A percentile compares a stretch with the other conserved stretches of the same genome.
These are phyloP conservation scores for Perognathus longimembris DNA, from an alignment of 2,113 vertebrate species.

Conservation along the genomic window DNA sequence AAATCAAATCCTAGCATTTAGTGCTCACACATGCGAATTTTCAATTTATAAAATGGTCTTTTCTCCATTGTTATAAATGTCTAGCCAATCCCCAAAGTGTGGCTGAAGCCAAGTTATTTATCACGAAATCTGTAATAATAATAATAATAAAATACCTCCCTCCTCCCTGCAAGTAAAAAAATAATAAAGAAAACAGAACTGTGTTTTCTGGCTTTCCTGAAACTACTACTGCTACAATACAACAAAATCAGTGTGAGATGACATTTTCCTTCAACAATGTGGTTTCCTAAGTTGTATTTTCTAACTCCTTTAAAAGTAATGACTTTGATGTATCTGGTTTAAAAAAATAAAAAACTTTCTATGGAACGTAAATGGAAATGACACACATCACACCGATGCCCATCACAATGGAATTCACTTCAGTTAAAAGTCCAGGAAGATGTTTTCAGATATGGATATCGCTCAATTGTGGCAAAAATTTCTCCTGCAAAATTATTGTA, in stretches of 20 bases:
- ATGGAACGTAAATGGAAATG: conserved; percentile 38
- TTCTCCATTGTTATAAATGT: conserved; percentile 72
- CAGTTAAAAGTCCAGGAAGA: conserved; percentile 20
- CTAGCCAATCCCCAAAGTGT: conserved; percentile 65
- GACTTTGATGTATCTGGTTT: conserved; percentile 16
- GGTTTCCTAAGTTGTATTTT: conserved; percentile 39
- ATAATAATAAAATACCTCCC: conserved; percentile 21
- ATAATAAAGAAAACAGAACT: conserved; percentile 66
- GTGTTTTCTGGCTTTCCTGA: conserved; percentile 50
- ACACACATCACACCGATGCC: too few relatives aligned
- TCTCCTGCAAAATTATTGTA: background rate
- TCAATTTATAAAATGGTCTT: conserved; percentile 73
- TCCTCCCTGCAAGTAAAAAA: conserved; percentile 51
- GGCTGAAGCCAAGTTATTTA: conserved; percentile 71
- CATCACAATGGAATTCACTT: background rate
- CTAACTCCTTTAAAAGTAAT: conserved; percentile 15
- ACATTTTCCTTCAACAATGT: background rate
- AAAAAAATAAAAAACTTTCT: too few relatives aligned
- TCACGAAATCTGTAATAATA: conserved; percentile 69
- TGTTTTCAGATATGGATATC: background rate
- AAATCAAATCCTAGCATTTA: conserved; percentile 71
- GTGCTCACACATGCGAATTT: conserved; percentile 69
- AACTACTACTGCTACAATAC: conserved; percentile 16
- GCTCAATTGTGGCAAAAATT: background rate
- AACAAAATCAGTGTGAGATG: conserved; percentile 2